A percentile compares a stretch with the other conserved stretches of the same genome.
These are phyloP conservation scores for Acrossocheilus fasciatus DNA, from an alignment of 2,797 vertebrate species.

Conservation along the genomic window DNA sequence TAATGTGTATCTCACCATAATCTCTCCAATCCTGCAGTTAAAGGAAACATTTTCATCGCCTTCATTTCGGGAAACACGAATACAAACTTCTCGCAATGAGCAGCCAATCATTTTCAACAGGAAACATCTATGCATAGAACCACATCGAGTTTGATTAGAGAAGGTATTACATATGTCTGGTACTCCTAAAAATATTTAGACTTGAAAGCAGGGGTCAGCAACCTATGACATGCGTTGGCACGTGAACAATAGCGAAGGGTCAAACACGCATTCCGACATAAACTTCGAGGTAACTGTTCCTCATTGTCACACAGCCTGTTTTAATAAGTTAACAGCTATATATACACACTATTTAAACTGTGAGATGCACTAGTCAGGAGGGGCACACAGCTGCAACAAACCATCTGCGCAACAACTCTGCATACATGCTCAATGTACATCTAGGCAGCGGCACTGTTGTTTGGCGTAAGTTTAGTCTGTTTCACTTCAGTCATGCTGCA, in stretches of 20 bases:
- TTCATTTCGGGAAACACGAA: slow-evolving; percentile 74
- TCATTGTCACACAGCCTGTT: too few relatives aligned
- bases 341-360: too few relatives aligned
- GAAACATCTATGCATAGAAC: slow-evolving; percentile 80
- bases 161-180: not conserved
- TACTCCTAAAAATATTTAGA: not conserved
- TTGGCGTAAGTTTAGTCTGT: too few relatives aligned
- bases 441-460: too few relatives aligned
- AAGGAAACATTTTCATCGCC: slow-evolving; percentile 75
- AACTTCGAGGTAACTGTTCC: too few relatives aligned
- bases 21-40: slow-evolving; percentile 86
- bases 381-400: too few relatives aligned
- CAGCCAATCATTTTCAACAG: slow-evolving; percentile 81
- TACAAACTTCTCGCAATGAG: slow-evolving; percentile 80
- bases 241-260: not conserved
- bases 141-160: not conserved
- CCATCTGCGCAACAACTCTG: too few relatives aligned
- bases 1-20: slow-evolving; percentile 81
- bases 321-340: too few relatives aligned
- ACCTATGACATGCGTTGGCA: not conserved
- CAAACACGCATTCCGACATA: not conserved
- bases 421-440: too few relatives aligned
- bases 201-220: not conserved
- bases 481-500: too few relatives aligned
- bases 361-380: too few relatives aligned